These are phyloP conservation scores for Oryzias sinensis DNA, from an alignment of 2,797 vertebrate genomes.

Conservation along the genomic window DNA sequence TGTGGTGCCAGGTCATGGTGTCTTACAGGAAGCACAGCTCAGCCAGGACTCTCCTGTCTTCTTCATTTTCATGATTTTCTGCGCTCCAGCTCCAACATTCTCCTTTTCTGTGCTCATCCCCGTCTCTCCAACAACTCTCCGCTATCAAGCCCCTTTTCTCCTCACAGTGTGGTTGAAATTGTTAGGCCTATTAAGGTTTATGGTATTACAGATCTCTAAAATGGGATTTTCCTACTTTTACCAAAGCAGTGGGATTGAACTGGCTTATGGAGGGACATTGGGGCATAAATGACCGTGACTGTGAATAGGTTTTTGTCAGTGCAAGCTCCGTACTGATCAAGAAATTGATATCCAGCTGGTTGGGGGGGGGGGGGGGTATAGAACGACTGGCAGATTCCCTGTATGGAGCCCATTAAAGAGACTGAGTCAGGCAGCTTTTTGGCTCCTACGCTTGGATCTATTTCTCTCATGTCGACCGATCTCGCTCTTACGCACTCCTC, in stretches of 20 bases:
- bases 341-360: conserved; percentile 16
- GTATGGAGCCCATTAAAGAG: conserved; percentile 42
- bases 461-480: conserved; percentile 34
- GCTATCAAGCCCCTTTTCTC: conserved; percentile 28
- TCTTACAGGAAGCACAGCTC: conserved; percentile 18
- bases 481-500: conserved; percentile 35
- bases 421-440: conserved; percentile 33
- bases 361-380: conserved; percentile 2
- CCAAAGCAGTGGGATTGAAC: conserved; percentile 64
- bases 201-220: conserved; percentile 77
- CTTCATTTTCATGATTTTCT: conserved; percentile 49
- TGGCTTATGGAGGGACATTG: conserved; percentile 46
- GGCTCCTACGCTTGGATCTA: conserved; percentile 26
- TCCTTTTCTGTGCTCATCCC: conserved; percentile 38
- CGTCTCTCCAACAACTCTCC: conserved; percentile 2
- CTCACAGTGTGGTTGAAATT: conserved; percentile 55
- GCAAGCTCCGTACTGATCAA: conserved; percentile 32
- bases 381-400: background rate
- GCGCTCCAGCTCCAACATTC: conserved; percentile 37
- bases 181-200: conserved; percentile 76
- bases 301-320: conserved; percentile 39
- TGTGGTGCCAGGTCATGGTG: conserved; percentile 31
- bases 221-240: conserved; percentile 74
- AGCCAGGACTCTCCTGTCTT: conserved; percentile 34
- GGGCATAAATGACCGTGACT: conserved; percentile 58